phyloP scores from a whole-genome alignment of 2,888 invertebrate species.

The Malacosoma neustria region DNA sequence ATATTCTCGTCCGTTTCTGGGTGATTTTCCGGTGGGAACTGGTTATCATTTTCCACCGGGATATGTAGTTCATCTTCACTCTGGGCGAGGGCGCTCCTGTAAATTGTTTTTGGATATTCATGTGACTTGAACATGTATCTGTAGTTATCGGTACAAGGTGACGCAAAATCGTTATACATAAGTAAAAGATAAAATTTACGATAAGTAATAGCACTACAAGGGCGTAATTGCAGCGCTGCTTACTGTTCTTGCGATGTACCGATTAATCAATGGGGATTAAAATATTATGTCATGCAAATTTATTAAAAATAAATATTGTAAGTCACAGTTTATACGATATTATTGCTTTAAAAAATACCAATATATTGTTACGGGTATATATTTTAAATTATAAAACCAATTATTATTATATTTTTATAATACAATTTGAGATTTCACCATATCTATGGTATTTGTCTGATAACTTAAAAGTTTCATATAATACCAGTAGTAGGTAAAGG shows the following conservation, averaged over 20 bases:
- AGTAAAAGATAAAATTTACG: conserved; percentile 54
- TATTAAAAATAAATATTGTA: neutral
- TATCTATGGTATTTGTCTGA: no score
- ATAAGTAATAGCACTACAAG: conserved; percentile 45
- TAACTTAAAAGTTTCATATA: no score
- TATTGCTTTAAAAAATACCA: neutral
- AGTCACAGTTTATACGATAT: neutral
- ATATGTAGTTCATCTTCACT: conserved; percentile 46
- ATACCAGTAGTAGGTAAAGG: no score
- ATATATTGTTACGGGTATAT: neutral
- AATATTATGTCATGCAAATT: neutral
- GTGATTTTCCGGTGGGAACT: conserved; percentile 50
- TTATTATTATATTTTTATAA: no score
- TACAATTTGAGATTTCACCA: no score
- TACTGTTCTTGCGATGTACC: conserved; percentile 13
- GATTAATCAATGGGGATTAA: conserved; percentile 15
- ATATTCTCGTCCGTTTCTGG: conserved; percentile 27
- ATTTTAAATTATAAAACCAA: no score
- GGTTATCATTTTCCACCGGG: conserved; percentile 53
- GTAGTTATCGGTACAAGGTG: conserved; percentile 44
- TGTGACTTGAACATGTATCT: conserved; percentile 40
- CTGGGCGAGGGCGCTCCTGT: conserved; percentile 32
- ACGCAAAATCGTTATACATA: conserved; percentile 48
- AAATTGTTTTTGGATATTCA: conserved; percentile 21
- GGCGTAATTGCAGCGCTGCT: conserved; percentile 32